Evolutionary conservation across 2,888 invertebrate species (phyloP).

Genomic region (Lepidocyrtoides sp.): DNA sequence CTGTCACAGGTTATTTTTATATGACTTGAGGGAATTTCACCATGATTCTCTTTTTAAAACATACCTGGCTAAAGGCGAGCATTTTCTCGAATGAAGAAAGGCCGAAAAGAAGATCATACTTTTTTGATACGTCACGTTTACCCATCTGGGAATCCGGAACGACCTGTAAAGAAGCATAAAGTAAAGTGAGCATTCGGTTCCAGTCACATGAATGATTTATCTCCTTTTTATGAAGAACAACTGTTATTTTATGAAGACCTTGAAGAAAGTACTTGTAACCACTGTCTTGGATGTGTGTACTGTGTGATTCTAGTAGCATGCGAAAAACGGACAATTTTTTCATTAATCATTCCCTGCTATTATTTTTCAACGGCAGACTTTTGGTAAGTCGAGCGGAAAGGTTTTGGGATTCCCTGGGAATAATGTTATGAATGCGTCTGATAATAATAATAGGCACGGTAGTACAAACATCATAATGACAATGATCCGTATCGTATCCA

Average conservation of each 20-base stretch:
- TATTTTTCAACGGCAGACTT: conserved; percentile 46
- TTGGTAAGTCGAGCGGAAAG: conserved; percentile 69
- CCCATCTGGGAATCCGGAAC: conserved; percentile 82
- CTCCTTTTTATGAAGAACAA: conserved; percentile 37
- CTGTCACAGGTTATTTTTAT: conserved; percentile 63
- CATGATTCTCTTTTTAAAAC: conserved; percentile 25
- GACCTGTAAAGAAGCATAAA: conserved; percentile 69
- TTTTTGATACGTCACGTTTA: conserved; percentile 84
- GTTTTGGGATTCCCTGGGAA: conserved; percentile 30
- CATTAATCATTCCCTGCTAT: conserved; percentile 79
- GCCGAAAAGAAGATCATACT: conserved; percentile 85
- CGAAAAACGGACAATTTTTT: conserved; percentile 71
- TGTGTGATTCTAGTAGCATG: conserved; percentile 43
- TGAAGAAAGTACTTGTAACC: neutral
- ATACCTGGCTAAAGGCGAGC: conserved; percentile 84
- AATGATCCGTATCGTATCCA: conserved; percentile 52
- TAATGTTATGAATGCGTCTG: conserved; percentile 57
- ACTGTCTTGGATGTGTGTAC: neutral
- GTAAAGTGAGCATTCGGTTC: conserved; percentile 66
- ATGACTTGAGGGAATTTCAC: conserved; percentile 51
- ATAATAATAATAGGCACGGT: neutral
- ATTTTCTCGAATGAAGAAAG: conserved; percentile 84
- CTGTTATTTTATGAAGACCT: neutral
- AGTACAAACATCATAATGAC: conserved; percentile 38
- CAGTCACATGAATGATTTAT: conserved; percentile 76